phyloP scores from a whole-genome alignment of 2,113 vertebrate genomes.

The Labeo rohita region DNA sequence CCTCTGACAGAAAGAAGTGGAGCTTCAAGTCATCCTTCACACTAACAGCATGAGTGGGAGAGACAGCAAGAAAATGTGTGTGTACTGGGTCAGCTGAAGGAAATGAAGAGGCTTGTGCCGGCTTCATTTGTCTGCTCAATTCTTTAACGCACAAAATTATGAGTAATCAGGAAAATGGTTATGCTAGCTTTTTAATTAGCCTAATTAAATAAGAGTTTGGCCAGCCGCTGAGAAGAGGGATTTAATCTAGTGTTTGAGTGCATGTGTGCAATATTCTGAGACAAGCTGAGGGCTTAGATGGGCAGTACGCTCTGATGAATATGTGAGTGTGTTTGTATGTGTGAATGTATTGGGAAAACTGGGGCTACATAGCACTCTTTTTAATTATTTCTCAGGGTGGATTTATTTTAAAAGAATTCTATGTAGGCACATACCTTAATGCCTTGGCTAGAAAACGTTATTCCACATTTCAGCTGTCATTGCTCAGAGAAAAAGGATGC shows the following conservation, averaged over 20 bases:
- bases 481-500: not conserved
- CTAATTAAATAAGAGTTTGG: slow-evolving; percentile 73
- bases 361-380: slow-evolving; percentile 1
- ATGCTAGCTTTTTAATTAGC: slow-evolving; percentile 75
- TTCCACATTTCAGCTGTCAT: not conserved
- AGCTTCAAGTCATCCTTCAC: slow-evolving; percentile 34
- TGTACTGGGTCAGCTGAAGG: slow-evolving; percentile 15
- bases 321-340: slow-evolving; percentile 11
- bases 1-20: slow-evolving; percentile 20
- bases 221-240: slow-evolving; percentile 56
- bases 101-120: slow-evolving; percentile 9
- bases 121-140: slow-evolving; percentile 32
- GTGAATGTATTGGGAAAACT: not conserved
- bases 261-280: not conserved
- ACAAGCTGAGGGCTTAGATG: not conserved
- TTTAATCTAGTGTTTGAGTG: slow-evolving; percentile 33
- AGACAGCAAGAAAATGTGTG: slow-evolving; percentile 5
- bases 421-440: not conserved
- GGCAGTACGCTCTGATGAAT: not conserved
- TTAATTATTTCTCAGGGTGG: slow-evolving; percentile 10
- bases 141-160: slow-evolving; percentile 68
- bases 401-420: slow-evolving; percentile 2
- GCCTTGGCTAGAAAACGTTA: not conserved
- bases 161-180: slow-evolving; percentile 74
- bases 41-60: slow-evolving; percentile 17